phyloP scores from a whole-genome alignment of 1,140 invertebrate species.

The Ericerus pela region DNA sequence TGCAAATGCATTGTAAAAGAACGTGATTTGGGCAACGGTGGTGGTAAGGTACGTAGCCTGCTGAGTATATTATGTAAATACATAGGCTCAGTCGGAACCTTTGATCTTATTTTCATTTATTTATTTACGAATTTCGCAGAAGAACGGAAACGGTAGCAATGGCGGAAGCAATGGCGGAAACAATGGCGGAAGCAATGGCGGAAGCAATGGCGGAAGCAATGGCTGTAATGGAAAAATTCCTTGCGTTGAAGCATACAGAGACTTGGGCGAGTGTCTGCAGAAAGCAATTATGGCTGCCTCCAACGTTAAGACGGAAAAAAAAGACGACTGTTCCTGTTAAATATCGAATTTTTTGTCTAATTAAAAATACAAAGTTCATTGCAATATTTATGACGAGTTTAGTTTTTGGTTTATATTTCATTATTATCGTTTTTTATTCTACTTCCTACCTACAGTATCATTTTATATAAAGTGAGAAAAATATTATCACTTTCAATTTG shows the following conservation, averaged over 20 bases:
- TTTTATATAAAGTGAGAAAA: not conserved
- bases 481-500: not conserved
- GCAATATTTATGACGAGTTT: not conserved
- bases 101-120: too few relatives aligned
- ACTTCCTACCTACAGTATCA: not conserved
- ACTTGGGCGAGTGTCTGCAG: not conserved
- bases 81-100: too few relatives aligned
- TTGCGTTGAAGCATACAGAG: not conserved
- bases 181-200: too few relatives aligned
- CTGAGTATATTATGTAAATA: too few relatives aligned
- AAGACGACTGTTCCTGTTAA: not conserved
- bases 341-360: too few relatives aligned
- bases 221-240: too few relatives aligned
- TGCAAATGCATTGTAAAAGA: conserved; percentile 1
- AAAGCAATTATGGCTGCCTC: not conserved
- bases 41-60: not conserved
- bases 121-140: too few relatives aligned
- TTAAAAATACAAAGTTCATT: not conserved
- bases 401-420: not conserved
- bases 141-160: too few relatives aligned
- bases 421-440: not conserved
- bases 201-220: too few relatives aligned
- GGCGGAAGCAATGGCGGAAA: too few relatives aligned
- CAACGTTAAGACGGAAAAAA: not conserved
- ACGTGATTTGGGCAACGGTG: not conserved